A percentile compares a stretch with the other conserved stretches of the same genome.
Evolutionary conservation across 1,140 invertebrate species (phyloP).

Genomic region (Octopus bimaculoides): DNA sequence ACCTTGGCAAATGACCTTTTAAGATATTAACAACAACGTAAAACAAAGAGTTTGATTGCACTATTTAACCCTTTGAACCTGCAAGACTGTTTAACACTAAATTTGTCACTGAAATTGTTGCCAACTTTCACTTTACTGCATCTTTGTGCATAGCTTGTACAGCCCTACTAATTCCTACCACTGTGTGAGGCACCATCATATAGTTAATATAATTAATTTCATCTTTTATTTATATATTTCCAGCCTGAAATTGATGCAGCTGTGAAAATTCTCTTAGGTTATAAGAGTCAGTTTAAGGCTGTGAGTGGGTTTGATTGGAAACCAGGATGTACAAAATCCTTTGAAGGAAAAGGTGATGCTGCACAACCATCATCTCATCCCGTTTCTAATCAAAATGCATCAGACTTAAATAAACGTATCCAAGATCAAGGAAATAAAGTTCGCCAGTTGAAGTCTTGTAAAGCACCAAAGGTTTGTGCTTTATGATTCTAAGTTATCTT

Average conservation of each 20-base stretch:
- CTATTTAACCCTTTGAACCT: too few species aligned
- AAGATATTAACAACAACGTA: too few species aligned
- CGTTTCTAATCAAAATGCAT: slow-evolving; percentile 11
- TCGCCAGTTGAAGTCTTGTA: slow-evolving; percentile 60
- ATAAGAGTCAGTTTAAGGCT: slow-evolving; percentile 79
- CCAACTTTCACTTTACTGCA: too few species aligned
- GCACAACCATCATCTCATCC: slow-evolving; percentile 15
- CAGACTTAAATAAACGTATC: slow-evolving; percentile 63
- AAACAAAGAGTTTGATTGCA: too few species aligned
- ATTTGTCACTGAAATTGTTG: too few species aligned
- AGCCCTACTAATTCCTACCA: too few species aligned
- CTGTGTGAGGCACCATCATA: slow-evolving; percentile 32
- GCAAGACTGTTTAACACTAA: too few species aligned
- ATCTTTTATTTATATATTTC: slow-evolving; percentile 32
- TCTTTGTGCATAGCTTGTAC: too few species aligned
- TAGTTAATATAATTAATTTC: slow-evolving; percentile 37
- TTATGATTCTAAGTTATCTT: background rate
- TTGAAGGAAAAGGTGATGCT: background rate
- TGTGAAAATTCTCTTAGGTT: slow-evolving; percentile 69
- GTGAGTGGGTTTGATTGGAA: slow-evolving; percentile 62
- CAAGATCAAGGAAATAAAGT: slow-evolving; percentile 71
- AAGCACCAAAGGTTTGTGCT: slow-evolving; percentile 46
- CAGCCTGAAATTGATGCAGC: slow-evolving; percentile 67
- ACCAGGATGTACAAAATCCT: slow-evolving; percentile 24
- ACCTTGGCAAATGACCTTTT: too few species aligned